Evolutionary conservation across 2,797 vertebrate genomes (phyloP).

Genomic region (Acridotheres tristis): DNA sequence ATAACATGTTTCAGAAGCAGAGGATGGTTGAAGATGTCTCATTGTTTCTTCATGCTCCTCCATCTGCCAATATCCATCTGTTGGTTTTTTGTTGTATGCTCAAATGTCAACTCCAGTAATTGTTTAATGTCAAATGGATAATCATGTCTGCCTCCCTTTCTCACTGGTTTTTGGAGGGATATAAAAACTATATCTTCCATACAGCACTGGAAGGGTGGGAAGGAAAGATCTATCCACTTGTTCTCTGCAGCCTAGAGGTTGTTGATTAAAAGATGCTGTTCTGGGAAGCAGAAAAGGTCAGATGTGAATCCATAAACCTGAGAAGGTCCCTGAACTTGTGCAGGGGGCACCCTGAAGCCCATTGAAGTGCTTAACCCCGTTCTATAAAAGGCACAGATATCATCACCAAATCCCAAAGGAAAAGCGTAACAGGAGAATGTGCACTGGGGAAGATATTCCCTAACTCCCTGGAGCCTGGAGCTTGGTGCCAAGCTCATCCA

Average conservation of each 20-base stretch:
- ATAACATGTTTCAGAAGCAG: constrained; percentile 56
- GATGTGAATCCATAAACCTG: constrained; percentile 57
- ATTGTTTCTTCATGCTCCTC: constrained; percentile 65
- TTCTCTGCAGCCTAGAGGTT: neutral
- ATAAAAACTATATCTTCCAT: neutral
- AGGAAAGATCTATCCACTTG: neutral
- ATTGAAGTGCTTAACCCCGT: neutral
- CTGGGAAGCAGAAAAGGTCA: constrained; percentile 57
- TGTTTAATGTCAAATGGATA: constrained; percentile 58
- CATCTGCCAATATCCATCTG: constrained; percentile 70
- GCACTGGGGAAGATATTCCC: neutral
- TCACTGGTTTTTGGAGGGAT: neutral
- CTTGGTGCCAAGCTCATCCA: neutral
- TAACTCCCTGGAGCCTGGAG: neutral
- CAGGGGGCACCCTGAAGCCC: neutral
- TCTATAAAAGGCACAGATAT: constrained; percentile 55
- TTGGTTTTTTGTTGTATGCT: constrained; percentile 60
- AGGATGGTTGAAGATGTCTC: constrained; percentile 53
- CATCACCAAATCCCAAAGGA: constrained; percentile 36
- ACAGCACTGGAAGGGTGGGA: neutral
- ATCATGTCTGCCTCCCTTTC: constrained; percentile 32
- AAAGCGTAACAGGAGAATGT: constrained; percentile 35
- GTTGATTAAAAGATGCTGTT: constrained; percentile 48
- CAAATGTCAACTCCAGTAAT: constrained; percentile 61
- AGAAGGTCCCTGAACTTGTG: constrained; percentile 52